phyloP scores from a whole-genome alignment of 2,888 invertebrate genomes.

The Pterostichus niger region DNA sequence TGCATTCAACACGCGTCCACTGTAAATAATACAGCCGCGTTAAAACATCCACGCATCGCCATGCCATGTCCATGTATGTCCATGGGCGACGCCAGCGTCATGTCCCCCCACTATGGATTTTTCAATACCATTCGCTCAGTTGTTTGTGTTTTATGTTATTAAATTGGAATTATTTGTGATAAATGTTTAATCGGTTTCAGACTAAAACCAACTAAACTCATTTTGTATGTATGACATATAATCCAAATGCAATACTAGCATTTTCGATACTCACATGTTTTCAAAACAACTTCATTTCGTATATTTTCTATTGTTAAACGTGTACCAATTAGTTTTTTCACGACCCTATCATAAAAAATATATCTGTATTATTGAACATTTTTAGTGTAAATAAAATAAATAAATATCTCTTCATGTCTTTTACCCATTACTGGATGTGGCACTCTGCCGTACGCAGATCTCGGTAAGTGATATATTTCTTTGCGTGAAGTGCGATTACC shows the following conservation, averaged over 20 bases:
- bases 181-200: conserved; percentile 3
- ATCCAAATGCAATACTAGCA: not conserved
- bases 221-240: conserved; percentile 12
- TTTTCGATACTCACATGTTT: not conserved
- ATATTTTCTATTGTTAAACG: not conserved
- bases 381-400: no score
- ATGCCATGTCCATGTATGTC: conserved; percentile 19
- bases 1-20: conserved; percentile 62
- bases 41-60: conserved; percentile 53
- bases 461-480: no score
- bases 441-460: no score
- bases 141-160: conserved; percentile 20
- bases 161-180: conserved; percentile 42
- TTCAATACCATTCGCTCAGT: conserved; percentile 30
- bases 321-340: no score
- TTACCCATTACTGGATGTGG: no score
- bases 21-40: conserved; percentile 59
- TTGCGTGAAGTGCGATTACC: no score
- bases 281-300: not conserved
- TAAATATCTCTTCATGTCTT: no score
- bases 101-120: conserved; percentile 19
- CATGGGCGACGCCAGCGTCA: conserved; percentile 31
- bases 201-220: conserved; percentile 13
- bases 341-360: no score
- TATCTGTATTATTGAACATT: no score